Base-by-base conservation (phyloP, 2,797 vertebrate species). In the Bucorvus abyssinicus region DNA sequence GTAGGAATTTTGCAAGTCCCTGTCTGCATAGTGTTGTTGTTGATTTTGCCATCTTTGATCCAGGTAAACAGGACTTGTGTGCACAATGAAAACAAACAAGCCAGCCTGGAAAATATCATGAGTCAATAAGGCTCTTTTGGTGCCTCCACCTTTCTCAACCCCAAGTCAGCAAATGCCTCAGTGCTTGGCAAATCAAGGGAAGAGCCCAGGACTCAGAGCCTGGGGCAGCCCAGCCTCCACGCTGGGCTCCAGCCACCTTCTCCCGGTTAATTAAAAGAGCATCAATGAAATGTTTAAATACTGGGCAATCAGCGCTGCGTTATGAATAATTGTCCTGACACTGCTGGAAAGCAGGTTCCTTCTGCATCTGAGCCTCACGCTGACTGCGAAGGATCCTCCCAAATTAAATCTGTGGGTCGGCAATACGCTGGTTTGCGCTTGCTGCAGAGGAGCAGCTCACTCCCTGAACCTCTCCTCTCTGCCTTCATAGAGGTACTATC, bases 1-100 rank as follows among this genome's bases (percentile, higher is more conserved):
- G 87, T 93, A 93, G 90, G 95, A 94, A 94, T 97, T 96, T 95
- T 96, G 93, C 95, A 96, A 95, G 96, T 91, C 95, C 80, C 77
- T 95, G 93, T 95, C 93, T 97, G 95, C 87, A 73, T 6, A 14
- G 93, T 91, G 91, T 47, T 96, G 92, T 67, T 94, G 95, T 94
- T 95, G 95, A 93, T 93, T 93, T 88, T 96, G 87, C 95, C 93
- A 88, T 94, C 95, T 94, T 95, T 95, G 89, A 94, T 96, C 95
- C 85, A 78, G 55, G 91, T 95, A 96, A 94, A 96, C 76, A 95
- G 89, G 91, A 73, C 79, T 86, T 74, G 71, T 79, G 89, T 65
- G 90, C 89, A 69, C 87, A 92, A 63, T 93, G 85, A 93, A 97
- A 97, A 97, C 94, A 96, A 97, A 96, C 95, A 96, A 96, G 94